A percentile compares a stretch with the other conserved stretches of the same genome.
phyloP scores from a whole-genome alignment of 2,113 vertebrate species.

The Piaya cayana region DNA sequence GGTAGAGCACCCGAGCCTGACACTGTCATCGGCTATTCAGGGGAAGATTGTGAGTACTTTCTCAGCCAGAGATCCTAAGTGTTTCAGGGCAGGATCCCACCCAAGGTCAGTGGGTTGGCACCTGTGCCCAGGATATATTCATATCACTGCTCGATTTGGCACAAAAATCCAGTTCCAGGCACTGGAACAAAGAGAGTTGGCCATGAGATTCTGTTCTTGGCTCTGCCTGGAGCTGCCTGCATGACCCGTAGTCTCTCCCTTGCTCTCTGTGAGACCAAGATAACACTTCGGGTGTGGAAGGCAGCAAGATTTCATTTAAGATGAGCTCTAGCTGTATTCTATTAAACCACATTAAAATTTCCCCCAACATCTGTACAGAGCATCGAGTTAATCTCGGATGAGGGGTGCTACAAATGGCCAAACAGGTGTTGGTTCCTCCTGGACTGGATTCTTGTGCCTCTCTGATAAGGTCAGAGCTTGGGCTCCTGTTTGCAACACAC shows the following conservation, averaged over 20 bases:
- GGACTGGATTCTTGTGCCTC: background rate
- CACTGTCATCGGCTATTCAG: slow-evolving; percentile 87
- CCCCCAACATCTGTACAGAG: background rate
- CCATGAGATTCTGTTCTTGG: background rate
- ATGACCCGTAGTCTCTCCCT: background rate
- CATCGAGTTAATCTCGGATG: background rate
- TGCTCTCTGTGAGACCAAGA: background rate
- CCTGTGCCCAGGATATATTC: rapidly evolving
- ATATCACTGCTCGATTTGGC: background rate
- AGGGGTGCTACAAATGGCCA: background rate
- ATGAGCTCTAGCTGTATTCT: background rate
- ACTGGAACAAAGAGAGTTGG: background rate
- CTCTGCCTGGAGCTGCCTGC: background rate
- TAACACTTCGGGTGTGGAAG: background rate
- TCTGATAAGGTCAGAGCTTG: background rate
- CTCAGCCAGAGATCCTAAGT: background rate
- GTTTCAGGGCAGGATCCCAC: background rate
- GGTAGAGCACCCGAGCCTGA: slow-evolving; percentile 87
- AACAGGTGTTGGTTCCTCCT: background rate
- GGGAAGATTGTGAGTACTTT: slow-evolving; percentile 92
- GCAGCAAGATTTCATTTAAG: background rate
- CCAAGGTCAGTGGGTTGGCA: background rate
- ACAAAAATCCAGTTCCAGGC: background rate
- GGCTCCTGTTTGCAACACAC: background rate
- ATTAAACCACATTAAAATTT: rapidly evolving